A percentile compares a stretch with the other conserved stretches of the same genome.
Conservation (phyloP, 2,797 vertebrate genomes). For the Hypotaenidia okinawae region DNA sequence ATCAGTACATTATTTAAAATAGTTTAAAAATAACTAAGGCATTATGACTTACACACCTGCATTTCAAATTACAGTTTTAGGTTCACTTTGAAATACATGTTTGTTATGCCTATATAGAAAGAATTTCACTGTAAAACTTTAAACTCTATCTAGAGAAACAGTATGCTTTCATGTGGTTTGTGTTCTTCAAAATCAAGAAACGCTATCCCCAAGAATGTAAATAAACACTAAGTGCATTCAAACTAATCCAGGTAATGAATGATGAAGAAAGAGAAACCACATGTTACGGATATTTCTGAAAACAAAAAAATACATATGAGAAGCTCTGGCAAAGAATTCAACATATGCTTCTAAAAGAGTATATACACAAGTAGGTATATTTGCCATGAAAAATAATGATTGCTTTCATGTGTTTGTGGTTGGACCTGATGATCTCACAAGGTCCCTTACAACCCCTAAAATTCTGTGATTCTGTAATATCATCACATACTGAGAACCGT, state of each 20-base stretch:
- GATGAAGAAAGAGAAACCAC: not conserved
- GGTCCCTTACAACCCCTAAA: too few species aligned
- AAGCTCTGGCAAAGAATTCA: not conserved
- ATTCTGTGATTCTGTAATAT: too few species aligned
- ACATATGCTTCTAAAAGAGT: not conserved
- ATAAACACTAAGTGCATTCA: not conserved
- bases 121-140: not conserved
- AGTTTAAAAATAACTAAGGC: not conserved
- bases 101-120: not conserved
- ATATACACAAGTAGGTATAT: not conserved
- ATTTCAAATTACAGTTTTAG: not conserved
- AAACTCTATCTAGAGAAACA: not conserved
- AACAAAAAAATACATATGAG: not conserved
- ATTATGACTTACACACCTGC: not conserved
- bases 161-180: not conserved
- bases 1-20: not conserved
- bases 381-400: not conserved
- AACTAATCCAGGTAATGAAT: not conserved
- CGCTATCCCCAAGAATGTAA: not conserved
- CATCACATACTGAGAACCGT: too few species aligned
- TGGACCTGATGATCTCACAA: too few species aligned
- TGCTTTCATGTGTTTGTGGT: not conserved
- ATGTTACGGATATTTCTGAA: not conserved
- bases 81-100: not conserved
- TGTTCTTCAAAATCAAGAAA: not conserved